Evolutionary conservation across 2,113 vertebrate genomes (phyloP).

Genomic region (Ctenodactylus gundi): DNA sequence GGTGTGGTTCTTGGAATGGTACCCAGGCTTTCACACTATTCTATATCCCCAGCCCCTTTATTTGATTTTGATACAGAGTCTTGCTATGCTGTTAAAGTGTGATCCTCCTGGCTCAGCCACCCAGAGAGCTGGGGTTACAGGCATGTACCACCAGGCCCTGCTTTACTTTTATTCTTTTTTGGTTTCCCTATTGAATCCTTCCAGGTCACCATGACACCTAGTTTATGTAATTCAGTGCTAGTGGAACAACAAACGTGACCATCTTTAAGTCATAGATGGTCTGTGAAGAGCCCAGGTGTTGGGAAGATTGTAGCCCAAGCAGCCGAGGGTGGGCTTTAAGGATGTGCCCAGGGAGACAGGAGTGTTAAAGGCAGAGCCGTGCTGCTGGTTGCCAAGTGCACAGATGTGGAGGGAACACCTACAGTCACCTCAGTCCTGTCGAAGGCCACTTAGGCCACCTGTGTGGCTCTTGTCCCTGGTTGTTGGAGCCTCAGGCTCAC

Average conservation of each 20-base stretch:
- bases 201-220: slow-evolving; percentile 35
- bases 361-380: slow-evolving; percentile 78
- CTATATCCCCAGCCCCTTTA: too few species aligned
- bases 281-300: slow-evolving; percentile 75
- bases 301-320: slow-evolving; percentile 40
- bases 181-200: slow-evolving; percentile 31
- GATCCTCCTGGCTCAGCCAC: too few species aligned
- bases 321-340: slow-evolving; percentile 58
- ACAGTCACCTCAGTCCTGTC: slow-evolving; percentile 74
- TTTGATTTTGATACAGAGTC: too few species aligned
- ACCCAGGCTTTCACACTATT: too few species aligned
- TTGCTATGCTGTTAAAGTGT: too few species aligned
- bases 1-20: too few species aligned
- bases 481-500: slow-evolving; percentile 76
- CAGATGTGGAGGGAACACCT: slow-evolving; percentile 75
- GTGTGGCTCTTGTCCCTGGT: slow-evolving; percentile 74
- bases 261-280: slow-evolving; percentile 48
- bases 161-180: too few species aligned
- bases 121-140: too few species aligned
- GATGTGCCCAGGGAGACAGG: slow-evolving; percentile 61
- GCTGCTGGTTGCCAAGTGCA: slow-evolving; percentile 68
- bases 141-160: too few species aligned
- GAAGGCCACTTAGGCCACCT: slow-evolving; percentile 72
- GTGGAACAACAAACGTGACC: slow-evolving; percentile 55
- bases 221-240: slow-evolving; percentile 48